Evolutionary conservation across 2,888 invertebrate species (phyloP).

Genomic region (Rambutsinella grinnellia): DNA sequence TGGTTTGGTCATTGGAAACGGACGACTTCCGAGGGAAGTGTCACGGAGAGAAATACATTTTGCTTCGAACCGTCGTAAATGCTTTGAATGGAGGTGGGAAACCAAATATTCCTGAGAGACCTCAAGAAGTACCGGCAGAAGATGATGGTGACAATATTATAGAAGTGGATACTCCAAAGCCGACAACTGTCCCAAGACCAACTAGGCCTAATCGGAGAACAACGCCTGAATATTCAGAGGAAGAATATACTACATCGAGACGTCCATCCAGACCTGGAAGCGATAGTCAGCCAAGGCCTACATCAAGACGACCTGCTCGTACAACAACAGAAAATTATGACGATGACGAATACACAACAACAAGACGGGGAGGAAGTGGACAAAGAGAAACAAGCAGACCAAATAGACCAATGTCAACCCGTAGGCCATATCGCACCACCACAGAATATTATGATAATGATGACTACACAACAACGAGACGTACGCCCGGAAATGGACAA

Average conservation of each 20-base stretch:
- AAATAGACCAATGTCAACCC: not conserved
- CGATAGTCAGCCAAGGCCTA: not conserved
- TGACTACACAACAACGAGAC: not conserved
- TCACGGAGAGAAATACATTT: constrained; percentile 52
- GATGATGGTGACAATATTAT: not conserved
- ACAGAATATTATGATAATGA: constrained; percentile 8
- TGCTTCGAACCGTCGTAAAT: constrained; percentile 48
- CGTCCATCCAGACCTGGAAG: constrained; percentile 1
- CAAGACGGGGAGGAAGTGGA: not conserved
- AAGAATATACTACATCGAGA: not conserved
- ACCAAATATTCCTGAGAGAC: constrained; percentile 43
- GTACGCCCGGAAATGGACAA: not conserved
- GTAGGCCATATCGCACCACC: constrained; percentile 6
- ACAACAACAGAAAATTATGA: not conserved
- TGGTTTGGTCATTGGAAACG: constrained; percentile 64
- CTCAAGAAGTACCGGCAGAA: constrained; percentile 19
- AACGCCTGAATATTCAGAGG: not conserved
- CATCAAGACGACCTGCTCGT: not conserved
- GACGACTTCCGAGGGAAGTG: constrained; percentile 65
- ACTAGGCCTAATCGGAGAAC: not conserved
- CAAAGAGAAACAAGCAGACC: not conserved
- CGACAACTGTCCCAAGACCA: not conserved
- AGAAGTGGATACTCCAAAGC: not conserved
- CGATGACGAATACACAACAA: not conserved
- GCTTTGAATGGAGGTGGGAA: constrained; percentile 49